A percentile compares a stretch with the other conserved stretches of the same genome.
These are phyloP conservation scores for Ochropleura leucogaster DNA, from an alignment of 2,888 invertebrate genomes.

Conservation along the genomic window DNA sequence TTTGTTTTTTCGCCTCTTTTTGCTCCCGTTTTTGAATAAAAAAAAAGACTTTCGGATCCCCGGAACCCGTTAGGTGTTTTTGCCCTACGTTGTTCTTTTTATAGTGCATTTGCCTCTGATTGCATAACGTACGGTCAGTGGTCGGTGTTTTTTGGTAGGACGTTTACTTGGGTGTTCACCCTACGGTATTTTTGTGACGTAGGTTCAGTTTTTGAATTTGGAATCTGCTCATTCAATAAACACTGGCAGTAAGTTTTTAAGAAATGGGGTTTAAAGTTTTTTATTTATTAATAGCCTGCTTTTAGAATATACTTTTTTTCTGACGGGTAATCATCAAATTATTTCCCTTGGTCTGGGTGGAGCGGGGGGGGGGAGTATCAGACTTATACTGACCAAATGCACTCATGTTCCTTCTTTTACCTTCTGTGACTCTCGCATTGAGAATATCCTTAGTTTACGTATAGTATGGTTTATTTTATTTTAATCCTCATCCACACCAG, in stretches of 20 bases:
- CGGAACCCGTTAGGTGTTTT: constrained; percentile 86
- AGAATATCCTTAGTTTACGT: no score
- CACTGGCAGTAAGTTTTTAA: background rate
- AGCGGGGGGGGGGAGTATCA: no score
- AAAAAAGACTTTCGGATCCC: constrained; percentile 78
- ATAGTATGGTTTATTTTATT: no score
- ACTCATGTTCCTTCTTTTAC: no score
- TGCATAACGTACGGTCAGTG: constrained; percentile 66
- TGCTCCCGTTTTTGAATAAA: constrained; percentile 80
- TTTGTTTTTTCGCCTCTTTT: constrained; percentile 81
- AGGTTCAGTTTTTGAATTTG: constrained; percentile 3
- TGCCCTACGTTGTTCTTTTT: constrained; percentile 71
- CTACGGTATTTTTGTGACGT: constrained; percentile 58
- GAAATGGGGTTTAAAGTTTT: background rate
- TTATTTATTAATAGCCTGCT: no score
- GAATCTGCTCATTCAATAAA: background rate
- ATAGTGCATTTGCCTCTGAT: constrained; percentile 60
- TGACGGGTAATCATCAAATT: no score
- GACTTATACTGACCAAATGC: no score
- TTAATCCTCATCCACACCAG: no score
- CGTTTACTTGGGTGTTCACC: constrained; percentile 62
- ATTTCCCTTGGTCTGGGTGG: no score
- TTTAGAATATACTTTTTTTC: no score
- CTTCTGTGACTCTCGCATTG: no score
- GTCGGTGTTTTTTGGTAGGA: constrained; percentile 59